Evolutionary conservation across 2,888 invertebrate genomes (phyloP).

Genomic region (Hedychridium roseum): DNA sequence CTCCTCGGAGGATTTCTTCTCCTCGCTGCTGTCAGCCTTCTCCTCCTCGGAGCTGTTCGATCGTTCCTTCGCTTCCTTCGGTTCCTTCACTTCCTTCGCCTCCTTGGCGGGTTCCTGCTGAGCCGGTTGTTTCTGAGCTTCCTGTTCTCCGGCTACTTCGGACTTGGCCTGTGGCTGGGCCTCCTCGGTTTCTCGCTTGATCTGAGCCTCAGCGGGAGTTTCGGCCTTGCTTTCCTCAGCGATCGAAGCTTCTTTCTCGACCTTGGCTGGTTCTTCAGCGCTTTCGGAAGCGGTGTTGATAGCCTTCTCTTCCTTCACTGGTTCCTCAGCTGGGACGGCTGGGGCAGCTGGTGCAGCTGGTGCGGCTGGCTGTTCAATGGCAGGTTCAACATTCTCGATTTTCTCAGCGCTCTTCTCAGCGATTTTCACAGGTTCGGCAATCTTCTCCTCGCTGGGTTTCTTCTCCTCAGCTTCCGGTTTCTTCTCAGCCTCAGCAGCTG

Average conservation of each 20-base stretch:
- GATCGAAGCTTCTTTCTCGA: too few relatives aligned
- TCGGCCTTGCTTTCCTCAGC: constrained; percentile 5
- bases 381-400: constrained; percentile 11
- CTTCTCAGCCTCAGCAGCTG: constrained; percentile 18
- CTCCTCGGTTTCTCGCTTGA: constrained; percentile 5
- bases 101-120: constrained; percentile 50
- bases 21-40: constrained; percentile 36
- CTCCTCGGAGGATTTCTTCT: constrained; percentile 35
- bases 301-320: constrained; percentile 26
- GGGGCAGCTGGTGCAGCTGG: constrained; percentile 4
- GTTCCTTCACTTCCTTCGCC: constrained; percentile 45
- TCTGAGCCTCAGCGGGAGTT: constrained; percentile 17
- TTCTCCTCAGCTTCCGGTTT: background rate
- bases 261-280: constrained; percentile 33
- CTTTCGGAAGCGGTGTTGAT: constrained; percentile 21
- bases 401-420: background rate
- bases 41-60: constrained; percentile 31
- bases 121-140: constrained; percentile 53
- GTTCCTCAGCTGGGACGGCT: background rate
- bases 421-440: constrained; percentile 2
- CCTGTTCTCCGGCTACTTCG: constrained; percentile 14
- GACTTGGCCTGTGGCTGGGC: constrained; percentile 26
- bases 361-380: constrained; percentile 7
- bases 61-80: constrained; percentile 23
- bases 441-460: constrained; percentile 18